Conservation (phyloP, 2,888 invertebrate genomes). For the Himalopsyche tibetana region DNA sequence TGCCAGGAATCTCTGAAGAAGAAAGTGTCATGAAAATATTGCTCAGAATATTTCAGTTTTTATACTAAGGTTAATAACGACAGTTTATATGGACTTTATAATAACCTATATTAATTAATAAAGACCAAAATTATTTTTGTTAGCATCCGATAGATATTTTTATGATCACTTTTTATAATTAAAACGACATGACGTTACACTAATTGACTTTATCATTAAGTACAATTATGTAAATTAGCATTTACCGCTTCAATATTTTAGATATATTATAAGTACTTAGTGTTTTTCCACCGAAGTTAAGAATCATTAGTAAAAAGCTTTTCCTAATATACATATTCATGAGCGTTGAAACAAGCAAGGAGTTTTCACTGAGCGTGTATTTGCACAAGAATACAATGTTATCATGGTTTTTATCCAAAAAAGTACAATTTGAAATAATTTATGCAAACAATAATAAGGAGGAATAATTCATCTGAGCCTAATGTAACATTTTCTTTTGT, state of each 20-base stretch:
- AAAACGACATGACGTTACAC: not conserved
- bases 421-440: constrained; percentile 1
- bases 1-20: no score
- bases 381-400: not conserved
- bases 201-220: constrained; percentile 29
- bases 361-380: not conserved
- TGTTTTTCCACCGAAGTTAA: not conserved
- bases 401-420: not conserved
- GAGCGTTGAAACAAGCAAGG: not conserved
- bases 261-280: not conserved
- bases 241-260: constrained; percentile 10
- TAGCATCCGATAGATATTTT: not conserved
- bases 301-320: constrained; percentile 26
- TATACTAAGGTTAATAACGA: no score
- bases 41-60: no score
- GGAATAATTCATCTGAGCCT: not conserved
- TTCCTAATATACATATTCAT: constrained; percentile 20
- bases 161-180: not conserved
- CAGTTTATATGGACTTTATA: no score
- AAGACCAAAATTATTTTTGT: not conserved
- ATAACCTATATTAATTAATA: no score
- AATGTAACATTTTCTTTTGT: not conserved
- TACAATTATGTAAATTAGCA: not conserved
- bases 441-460: not conserved
- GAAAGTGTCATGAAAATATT: no score